phyloP scores from a whole-genome alignment of 2,113 vertebrate species.

The Hippopotamus amphibius region DNA sequence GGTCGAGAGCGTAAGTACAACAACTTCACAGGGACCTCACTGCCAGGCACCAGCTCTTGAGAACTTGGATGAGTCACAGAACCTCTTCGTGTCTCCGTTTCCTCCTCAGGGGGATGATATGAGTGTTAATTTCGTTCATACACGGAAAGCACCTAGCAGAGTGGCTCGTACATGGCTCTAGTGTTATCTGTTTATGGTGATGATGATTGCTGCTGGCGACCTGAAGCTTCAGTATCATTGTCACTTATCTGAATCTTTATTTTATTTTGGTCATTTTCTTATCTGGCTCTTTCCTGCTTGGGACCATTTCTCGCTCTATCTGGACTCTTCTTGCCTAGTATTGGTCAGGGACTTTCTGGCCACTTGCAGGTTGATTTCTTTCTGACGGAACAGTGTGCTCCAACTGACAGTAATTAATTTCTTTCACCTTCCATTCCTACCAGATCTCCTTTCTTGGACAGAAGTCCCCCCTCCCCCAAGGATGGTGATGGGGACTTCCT shows the following conservation, averaged over 20 bases:
- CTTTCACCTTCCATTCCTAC: not conserved
- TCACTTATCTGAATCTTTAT: not conserved
- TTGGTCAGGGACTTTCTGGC: not conserved
- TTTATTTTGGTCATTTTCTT: too few species aligned
- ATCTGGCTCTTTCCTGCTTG: not conserved
- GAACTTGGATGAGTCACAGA: not conserved
- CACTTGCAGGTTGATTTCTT: not conserved
- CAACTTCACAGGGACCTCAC: not conserved
- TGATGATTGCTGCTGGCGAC: accelerated
- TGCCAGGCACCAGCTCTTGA: accelerated
- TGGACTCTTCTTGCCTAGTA: too few species aligned
- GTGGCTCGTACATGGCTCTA: not conserved
- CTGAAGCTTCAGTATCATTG: not conserved
- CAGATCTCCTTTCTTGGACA: not conserved
- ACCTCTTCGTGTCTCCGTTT: not conserved
- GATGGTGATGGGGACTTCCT: not conserved
- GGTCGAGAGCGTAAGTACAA: not conserved
- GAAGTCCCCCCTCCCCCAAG: not conserved
- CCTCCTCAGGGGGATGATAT: not conserved
- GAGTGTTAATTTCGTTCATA: not conserved
- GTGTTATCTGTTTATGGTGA: accelerated
- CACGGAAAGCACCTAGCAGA: not conserved
- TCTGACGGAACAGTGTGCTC: too few species aligned
- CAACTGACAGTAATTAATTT: not conserved
- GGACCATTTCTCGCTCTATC: not conserved